These are phyloP conservation scores for Acronicta aceris DNA, from an alignment of 2,888 invertebrate species.

Conservation along the genomic window DNA sequence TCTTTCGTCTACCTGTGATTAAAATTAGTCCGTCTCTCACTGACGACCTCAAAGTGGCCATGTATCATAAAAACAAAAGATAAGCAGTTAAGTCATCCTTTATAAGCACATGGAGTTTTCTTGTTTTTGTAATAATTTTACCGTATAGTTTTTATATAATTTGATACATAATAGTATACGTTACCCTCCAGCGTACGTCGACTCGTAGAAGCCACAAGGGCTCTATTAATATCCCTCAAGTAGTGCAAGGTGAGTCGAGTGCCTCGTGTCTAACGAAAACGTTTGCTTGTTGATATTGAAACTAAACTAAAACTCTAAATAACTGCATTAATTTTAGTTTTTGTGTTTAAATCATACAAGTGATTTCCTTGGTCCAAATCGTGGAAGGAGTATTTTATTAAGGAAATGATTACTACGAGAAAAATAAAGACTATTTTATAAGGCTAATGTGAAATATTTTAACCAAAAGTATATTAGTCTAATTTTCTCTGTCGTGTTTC, in stretches of 20 bases:
- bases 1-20: too few relatives aligned
- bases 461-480: too few relatives aligned
- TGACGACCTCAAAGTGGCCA: too few relatives aligned
- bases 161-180: constrained; percentile 5
- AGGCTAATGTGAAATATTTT: too few relatives aligned
- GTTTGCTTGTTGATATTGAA: constrained; percentile 28
- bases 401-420: not conserved
- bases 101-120: too few relatives aligned
- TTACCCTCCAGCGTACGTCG: constrained; percentile 4
- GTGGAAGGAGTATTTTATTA: not conserved
- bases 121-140: too few relatives aligned
- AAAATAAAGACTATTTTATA: not conserved
- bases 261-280: constrained; percentile 26
- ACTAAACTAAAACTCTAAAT: constrained; percentile 24
- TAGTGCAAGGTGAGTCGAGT: constrained; percentile 47
- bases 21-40: too few relatives aligned
- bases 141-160: too few relatives aligned
- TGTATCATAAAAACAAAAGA: too few relatives aligned
- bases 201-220: constrained; percentile 32
- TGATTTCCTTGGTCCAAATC: not conserved
- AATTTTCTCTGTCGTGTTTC: too few relatives aligned
- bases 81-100: too few relatives aligned
- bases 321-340: constrained; percentile 4
- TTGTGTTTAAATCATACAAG: not conserved
- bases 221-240: constrained; percentile 49